Conservation (phyloP, 2,797 vertebrate genomes). For the Sitta carolinensis region DNA sequence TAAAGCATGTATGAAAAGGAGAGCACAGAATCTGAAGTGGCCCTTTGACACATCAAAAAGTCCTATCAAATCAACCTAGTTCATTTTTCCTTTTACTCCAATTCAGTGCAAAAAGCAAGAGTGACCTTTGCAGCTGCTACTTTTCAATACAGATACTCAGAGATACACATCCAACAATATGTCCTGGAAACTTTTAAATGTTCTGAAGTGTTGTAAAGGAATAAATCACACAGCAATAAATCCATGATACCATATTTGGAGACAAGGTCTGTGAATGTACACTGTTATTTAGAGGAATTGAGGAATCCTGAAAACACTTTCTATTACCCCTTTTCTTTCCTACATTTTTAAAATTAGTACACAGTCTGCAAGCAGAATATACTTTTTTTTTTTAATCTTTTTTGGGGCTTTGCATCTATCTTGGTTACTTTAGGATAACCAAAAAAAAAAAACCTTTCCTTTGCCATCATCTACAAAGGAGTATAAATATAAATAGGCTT, state of each 20-base stretch:
- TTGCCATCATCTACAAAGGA: not conserved
- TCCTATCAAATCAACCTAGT: not conserved
- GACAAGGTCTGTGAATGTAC: not conserved
- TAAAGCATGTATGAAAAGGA: not conserved
- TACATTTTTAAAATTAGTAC: not conserved
- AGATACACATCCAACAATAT: not conserved
- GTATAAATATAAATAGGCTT: not conserved
- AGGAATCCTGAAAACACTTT: not conserved
- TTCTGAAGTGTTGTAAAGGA: not conserved
- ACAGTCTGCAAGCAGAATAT: not conserved
- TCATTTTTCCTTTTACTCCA: not conserved
- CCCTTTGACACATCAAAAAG: not conserved
- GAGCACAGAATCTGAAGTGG: not conserved
- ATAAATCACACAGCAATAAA: not conserved
- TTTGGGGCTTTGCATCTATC: not conserved
- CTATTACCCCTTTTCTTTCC: not conserved
- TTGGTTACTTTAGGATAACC: not conserved
- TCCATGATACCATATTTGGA: not conserved
- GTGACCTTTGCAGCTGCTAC: not conserved
- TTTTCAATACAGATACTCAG: not conserved
- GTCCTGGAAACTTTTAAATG: not conserved
- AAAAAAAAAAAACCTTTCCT: not conserved
- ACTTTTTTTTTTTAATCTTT: not conserved
- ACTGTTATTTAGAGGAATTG: not conserved
- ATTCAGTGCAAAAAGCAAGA: not conserved